Evolutionary conservation across 2,797 vertebrate genomes (phyloP).

Genomic region (Halcyon badia): DNA sequence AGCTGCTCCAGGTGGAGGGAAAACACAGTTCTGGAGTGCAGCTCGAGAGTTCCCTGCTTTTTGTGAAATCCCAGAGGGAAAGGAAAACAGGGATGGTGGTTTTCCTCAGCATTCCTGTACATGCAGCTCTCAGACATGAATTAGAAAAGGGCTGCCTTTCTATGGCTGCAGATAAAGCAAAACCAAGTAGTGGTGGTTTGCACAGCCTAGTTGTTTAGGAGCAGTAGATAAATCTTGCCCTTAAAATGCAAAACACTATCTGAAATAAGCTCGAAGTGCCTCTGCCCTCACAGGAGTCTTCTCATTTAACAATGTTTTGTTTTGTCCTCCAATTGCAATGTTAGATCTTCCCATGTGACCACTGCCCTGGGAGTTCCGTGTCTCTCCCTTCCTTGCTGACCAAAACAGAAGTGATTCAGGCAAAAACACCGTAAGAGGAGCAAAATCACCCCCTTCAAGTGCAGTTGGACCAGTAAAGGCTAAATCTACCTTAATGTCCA

Average conservation of each 20-base stretch:
- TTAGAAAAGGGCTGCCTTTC: not conserved
- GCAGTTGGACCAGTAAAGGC: fast-evolving
- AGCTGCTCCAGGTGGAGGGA: not conserved
- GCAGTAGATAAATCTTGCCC: not conserved
- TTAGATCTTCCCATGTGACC: fast-evolving
- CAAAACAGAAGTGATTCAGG: not conserved
- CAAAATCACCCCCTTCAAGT: fast-evolving
- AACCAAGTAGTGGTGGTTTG: fast-evolving
- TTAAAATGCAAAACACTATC: fast-evolving
- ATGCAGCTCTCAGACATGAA: not conserved
- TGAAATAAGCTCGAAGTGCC: fast-evolving
- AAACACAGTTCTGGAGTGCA: not conserved
- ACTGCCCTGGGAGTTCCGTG: not conserved
- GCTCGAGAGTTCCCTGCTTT: not conserved
- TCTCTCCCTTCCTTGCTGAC: not conserved
- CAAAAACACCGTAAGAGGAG: fast-evolving
- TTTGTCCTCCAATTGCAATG: not conserved
- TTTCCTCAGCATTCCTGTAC: not conserved
- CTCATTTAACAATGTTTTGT: not conserved
- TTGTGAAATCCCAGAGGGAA: fast-evolving
- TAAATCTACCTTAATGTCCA: fast-evolving
- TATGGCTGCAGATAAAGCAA: not conserved
- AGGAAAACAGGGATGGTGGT: fast-evolving
- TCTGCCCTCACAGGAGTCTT: not conserved
- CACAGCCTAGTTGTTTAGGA: not conserved